Base-by-base conservation (phyloP, 1,140 invertebrate genomes). In the Pseudomyrmex sp. region DNA sequence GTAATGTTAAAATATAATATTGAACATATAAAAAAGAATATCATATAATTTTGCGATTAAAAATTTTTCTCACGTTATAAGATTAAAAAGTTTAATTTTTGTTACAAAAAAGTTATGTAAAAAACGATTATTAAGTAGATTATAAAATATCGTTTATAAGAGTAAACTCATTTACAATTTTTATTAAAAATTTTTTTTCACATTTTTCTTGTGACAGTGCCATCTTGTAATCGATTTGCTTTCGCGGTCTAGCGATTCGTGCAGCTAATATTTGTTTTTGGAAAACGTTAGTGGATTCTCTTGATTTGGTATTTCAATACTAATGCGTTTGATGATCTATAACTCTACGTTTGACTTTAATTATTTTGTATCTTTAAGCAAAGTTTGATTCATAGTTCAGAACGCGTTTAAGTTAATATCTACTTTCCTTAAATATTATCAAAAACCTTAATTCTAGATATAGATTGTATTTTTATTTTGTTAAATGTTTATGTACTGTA, bases 281-380 rank as follows among this genome's bases (percentile, higher is more conserved):
- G 56, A 54, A 54, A 79, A 79, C 70, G 54, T 70, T 48, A 59
- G 20, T 23, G 26, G 68, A 80, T 79, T 85, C 69, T 50, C 76
- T 85, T 26, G 52, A 85, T 85, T 85, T 48, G n/a, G 26, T 86
- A 86, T 86, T 85, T 74, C 15, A 52, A 73, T 56, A 48, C 44
- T 72, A 72, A 72, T 48, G 66, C 23, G 5, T 35, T 35, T 35
- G 35, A 35, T 0, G 4, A 35, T 35, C 35, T 35, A 35, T 35
- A 35, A 35, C 35, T 86, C 13, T 23, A 48, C 26, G 15, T 50
- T 12, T 52, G 61, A 66, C 66, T 66, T 85, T 85, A 69, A 68
- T 58, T 50, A 85, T 66, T 63, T 48, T 54, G 68, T 48, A 85
- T 72, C n/a, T 85, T 72, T 61, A 72, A 52, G 13, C 23, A 10